Evolutionary conservation across 2,797 vertebrate genomes (phyloP).

Genomic region (Dromococcyx pavoninus): DNA sequence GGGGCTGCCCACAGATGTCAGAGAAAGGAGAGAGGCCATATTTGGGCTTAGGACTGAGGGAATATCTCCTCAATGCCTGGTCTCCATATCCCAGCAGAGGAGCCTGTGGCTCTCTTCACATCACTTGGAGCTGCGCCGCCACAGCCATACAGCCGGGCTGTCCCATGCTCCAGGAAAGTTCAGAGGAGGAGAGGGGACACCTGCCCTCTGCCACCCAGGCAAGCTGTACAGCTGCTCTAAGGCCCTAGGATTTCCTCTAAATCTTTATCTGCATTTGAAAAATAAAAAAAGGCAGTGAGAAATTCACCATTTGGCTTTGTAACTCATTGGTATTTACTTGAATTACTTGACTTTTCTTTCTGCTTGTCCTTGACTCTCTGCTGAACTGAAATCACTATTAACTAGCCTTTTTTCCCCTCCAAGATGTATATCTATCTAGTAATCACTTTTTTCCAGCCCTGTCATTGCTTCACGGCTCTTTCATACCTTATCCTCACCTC

Average conservation of each 20-base stretch:
- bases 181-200: background rate
- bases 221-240: background rate
- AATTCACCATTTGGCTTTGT: background rate
- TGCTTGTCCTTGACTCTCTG: background rate
- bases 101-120: accelerated
- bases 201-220: background rate
- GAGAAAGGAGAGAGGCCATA: background rate
- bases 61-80: accelerated
- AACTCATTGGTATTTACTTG: background rate
- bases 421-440: background rate
- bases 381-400: background rate
- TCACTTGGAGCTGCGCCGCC: accelerated
- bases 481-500: background rate
- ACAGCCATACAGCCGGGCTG: background rate
- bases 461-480: background rate
- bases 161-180: background rate
- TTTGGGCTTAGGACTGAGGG: accelerated
- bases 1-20: background rate
- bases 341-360: background rate
- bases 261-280: background rate
- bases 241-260: background rate
- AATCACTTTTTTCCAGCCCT: background rate
- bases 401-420: background rate
- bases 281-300: background rate
- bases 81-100: background rate